phyloP scores from a whole-genome alignment of 1,140 invertebrate species.

The Sarcophaga peregrina region DNA sequence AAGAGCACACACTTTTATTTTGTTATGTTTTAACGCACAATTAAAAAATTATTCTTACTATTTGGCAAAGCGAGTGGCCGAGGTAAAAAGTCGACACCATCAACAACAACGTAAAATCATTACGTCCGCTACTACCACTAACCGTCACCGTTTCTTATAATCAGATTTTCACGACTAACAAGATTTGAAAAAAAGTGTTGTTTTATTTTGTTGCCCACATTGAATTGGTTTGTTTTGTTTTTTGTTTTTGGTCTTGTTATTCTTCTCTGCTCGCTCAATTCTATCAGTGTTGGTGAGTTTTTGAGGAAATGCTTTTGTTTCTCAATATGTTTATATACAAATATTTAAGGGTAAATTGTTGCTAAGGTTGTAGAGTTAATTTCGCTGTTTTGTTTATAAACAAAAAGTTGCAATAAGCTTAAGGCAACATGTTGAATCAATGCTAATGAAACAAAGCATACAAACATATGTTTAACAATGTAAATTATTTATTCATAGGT shows the following conservation, averaged over 20 bases:
- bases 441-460: neutral
- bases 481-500: no score
- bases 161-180: slow-evolving; percentile 30
- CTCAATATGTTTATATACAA: neutral
- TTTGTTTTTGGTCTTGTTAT: neutral
- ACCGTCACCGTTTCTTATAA: slow-evolving; percentile 23
- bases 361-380: neutral
- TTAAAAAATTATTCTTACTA: neutral
- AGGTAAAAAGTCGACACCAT: neutral
- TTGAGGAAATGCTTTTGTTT: neutral
- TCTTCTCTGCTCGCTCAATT: neutral
- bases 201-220: slow-evolving; percentile 18
- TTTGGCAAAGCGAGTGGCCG: neutral
- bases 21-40: neutral
- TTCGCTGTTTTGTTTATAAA: neutral
- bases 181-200: slow-evolving; percentile 2
- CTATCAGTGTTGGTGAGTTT: slow-evolving; percentile 9
- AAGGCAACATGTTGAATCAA: neutral
- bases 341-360: neutral
- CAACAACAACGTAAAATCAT: neutral
- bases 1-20: neutral
- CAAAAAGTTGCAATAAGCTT: neutral
- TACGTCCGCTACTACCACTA: neutral
- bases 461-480: no score
- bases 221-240: neutral